A percentile compares a stretch with the other conserved stretches of the same genome.
These are phyloP conservation scores for Rhimphoctona megacephalus DNA, from an alignment of 2,888 invertebrate genomes.

Conservation along the genomic window DNA sequence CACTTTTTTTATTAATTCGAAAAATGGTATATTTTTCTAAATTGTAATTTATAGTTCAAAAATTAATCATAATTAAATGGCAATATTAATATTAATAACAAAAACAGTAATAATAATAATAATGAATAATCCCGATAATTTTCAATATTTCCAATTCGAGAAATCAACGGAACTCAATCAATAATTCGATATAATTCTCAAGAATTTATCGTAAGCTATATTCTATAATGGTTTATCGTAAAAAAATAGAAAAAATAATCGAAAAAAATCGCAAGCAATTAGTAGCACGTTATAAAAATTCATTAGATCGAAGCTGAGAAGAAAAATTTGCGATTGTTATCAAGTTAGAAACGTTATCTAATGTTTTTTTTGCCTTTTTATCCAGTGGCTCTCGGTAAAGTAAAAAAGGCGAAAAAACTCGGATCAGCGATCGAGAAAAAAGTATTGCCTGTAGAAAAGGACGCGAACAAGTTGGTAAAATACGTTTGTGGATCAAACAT, in stretches of 20 bases:
- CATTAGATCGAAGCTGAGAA: too few species aligned
- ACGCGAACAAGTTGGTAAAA: conserved; percentile 90
- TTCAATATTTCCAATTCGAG: neutral
- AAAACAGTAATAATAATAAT: neutral
- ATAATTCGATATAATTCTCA: neutral
- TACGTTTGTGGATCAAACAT: conserved; percentile 96
- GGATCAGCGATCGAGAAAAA: conserved; percentile 89
- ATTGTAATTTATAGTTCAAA: too few species aligned
- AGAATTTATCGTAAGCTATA: neutral
- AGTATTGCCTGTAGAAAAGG: conserved; percentile 93
- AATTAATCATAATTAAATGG: too few species aligned
- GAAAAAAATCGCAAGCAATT: conserved; percentile 1
- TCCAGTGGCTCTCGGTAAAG: conserved; percentile 84
- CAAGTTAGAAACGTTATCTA: neutral
- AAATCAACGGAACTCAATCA: neutral
- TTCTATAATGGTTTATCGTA: neutral
- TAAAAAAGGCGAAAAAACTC: conserved; percentile 87
- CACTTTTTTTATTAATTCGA: too few species aligned
- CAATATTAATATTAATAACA: too few species aligned
- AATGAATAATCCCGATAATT: neutral
- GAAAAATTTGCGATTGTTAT: neutral
- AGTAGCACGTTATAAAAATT: neutral
- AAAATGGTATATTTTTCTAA: too few species aligned
- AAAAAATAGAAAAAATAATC: neutral
- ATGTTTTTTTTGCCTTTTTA: neutral